Base-by-base conservation (phyloP, 1,140 invertebrate species). In the Cydia strobilella region DNA sequence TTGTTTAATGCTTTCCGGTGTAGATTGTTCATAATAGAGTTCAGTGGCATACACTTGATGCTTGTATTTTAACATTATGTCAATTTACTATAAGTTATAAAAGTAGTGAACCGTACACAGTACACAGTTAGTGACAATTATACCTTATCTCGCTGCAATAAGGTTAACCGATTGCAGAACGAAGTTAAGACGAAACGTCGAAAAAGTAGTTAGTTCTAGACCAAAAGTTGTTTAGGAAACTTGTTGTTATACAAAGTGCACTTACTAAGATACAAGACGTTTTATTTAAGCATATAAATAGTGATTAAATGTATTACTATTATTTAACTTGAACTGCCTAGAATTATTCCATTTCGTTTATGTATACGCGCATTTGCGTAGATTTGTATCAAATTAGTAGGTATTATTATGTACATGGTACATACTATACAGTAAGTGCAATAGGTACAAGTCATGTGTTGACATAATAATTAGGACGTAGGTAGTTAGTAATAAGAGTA, bases 391-490 rank as follows among this genome's bases (percentile, higher is more conserved):
- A 23, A 25, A 48, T 23, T 72, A 75, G 73, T 74, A 51, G 73
- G 73, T 74, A 51, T 77, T 63, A 62, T 74, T 79, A 75, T 54
- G 48, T 80, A 72, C 71, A 72, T 72, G 71, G 71, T 72, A 72
- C 45, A 51, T 72, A 72, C 20, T 72, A 48, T 72, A 23, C 39
- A 25, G 75, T 82, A 82, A 80, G 75, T 86, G 75, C 79, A 79
- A 85, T 88, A 88, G 83, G 85, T 91, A 89, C 86, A 90, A 89
- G 82, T 84, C 77, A 80, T 79, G 77, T 77, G 77, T 75, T 80
- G 75, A 82, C 80, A 83, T 85, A 85, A 83, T 80, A 79, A 66
- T 72, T 35, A 39, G 27, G 6, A 15, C 18, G 25, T 35, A 35
- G 18, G n/a, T 69, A 69, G 27, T 39, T 69, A 69, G n/a, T 10